Conservation (phyloP, 1,140 invertebrate species). For the Reticulitermes speratus region DNA sequence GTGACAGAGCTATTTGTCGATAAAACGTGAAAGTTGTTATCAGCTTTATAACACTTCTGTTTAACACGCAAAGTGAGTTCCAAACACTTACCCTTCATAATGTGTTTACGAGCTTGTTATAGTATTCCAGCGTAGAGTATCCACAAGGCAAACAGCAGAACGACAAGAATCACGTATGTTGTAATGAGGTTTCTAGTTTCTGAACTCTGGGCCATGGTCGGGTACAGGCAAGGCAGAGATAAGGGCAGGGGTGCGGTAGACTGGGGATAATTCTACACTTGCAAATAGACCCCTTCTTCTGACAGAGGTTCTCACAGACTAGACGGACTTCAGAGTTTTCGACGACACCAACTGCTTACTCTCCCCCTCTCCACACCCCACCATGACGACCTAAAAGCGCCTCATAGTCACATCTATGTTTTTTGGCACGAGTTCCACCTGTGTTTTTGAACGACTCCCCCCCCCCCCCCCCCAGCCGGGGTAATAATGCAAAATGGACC, state of each 20-base stretch:
- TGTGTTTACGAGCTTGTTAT: constrained; percentile 37
- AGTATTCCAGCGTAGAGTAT: constrained; percentile 50
- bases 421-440: background rate
- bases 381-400: background rate
- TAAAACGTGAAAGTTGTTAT: too few relatives aligned
- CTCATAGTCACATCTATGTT: constrained; percentile 10
- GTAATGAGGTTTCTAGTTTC: constrained; percentile 52
- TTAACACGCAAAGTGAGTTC: too few relatives aligned
- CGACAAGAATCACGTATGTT: constrained; percentile 53
- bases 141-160: constrained; percentile 51
- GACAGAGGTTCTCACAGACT: background rate
- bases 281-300: background rate
- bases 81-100: background rate
- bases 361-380: constrained; percentile 12
- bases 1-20: too few relatives aligned
- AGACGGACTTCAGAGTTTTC: background rate
- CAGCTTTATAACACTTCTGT: too few relatives aligned
- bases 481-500: too few relatives aligned
- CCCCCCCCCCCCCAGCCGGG: too few relatives aligned
- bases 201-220: constrained; percentile 24
- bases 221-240: too few relatives aligned
- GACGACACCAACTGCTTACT: too few relatives aligned
- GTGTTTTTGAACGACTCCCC: too few relatives aligned
- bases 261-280: background rate
- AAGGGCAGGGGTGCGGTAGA: background rate